Base-by-base conservation (phyloP, 1,140 invertebrate species). In the Drosophila murphyi region DNA sequence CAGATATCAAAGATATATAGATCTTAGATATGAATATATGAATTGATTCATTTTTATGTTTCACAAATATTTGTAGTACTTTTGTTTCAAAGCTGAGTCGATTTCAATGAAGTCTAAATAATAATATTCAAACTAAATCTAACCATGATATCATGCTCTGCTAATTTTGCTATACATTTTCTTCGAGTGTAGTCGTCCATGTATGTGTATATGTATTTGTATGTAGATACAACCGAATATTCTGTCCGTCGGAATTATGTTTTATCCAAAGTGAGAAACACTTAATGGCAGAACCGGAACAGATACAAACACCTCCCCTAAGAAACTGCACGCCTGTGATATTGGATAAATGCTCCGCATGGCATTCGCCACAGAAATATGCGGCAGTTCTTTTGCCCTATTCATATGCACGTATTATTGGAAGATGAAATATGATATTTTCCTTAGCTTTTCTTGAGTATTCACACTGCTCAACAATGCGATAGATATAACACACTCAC, bases 321-420 rank as follows among this genome's bases (percentile, higher is more conserved):
- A n/a, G 69, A 61, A 78, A 78, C 83, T 88, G 83, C 48, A 63
- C 83, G 86, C 83, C 83, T 88, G 86, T 59, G 86, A 78, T 67
- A 76, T 90, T 88, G 83, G 85, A 90, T 88, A 88, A 88, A 88
- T 68, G 81, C 60, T 68, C 72, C 57, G 59, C 80, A 59, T 87
- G 45, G 72, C 72, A 77, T 55, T 69, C 35, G 59, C 47, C 59
- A 56, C 20, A 47, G 72, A 75, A 87, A 89, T 61, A 20, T 20
- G 20, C 51, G 70, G 85, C 67, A 83, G 76, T 80, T 57, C 5
- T 62, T 68, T 50, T 12, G 20, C 20, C 20, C 20, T 20, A 20
- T 56, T 29, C 3, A 10, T 43, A 7, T 12, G 3, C 5, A 34
- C 34, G 5, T 34, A 34, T 34, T 20, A 20, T 20, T 20, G 20